Base-by-base conservation (phyloP, 2,888 invertebrate genomes). In the Lycaena phlaeas region DNA sequence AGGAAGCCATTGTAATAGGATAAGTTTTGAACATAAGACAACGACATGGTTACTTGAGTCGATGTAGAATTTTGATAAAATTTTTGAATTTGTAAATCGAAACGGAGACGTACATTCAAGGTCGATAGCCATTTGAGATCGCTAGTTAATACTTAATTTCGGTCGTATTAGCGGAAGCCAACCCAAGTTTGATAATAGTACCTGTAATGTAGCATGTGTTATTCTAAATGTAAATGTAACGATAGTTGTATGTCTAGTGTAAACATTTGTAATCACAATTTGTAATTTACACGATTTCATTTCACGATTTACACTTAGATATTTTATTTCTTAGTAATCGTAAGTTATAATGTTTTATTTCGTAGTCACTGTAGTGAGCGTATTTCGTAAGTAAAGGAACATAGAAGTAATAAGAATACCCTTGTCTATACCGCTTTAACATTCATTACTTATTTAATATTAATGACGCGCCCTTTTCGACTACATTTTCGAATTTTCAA, bases 1-100 rank as follows among this genome's bases (percentile, higher is more conserved):
- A 61, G 54, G 64, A 62, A 62, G 59, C 61, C 67, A 68, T 68
- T 62, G 54, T 69, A 69, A 69, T 79, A 78, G 69, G 64, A 61
- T 79, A 76, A 71, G 68, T 59, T 22, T 57, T 61, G 60, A 66
- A 73, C 60, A 56, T 62, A 61, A 68, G 69, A 79, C 79, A 78
- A 77, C 77, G 79, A 81, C 57, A 66, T 60, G 64, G 59, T 58
- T 58, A 60, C 62, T 57, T 56, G 56, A 59, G 42, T 65, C 59
- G 58, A 61, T 49, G 57, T 65, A 65, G 61, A 56, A 49, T 64
- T 71, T 68, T 55, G 69, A 68, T 60, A 58, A 53, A 53, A 54
- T 54, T 68, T 59, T 71, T 69, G 61, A 25, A 31, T 25, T 34
- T 34, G 34, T 34, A 34, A 34, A 31, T 31, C 17, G 11, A 31